Base-by-base conservation (phyloP, 2,113 vertebrate species). In the Phoxinus phoxinus region DNA sequence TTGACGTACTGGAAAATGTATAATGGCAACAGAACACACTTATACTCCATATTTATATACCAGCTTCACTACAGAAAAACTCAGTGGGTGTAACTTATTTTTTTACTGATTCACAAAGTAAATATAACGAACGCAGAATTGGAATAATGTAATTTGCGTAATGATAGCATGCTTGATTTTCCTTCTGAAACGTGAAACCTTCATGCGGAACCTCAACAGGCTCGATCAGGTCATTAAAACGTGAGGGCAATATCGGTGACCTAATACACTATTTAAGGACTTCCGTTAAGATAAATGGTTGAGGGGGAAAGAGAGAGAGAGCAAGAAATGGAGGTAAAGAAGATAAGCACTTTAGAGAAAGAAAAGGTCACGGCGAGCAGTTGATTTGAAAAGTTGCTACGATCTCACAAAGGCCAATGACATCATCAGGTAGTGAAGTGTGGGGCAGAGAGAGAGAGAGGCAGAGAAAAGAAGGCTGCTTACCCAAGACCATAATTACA, bases 401-500 rank as follows among this genome's bases (percentile, higher is more conserved):
- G 91, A 91, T 90, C 91, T 94, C 92, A 95, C 93, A 96, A 94
- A 93, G 92, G 93, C 92, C 93, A 94, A 96, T 96, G 95, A 96
- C 95, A 96, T 96, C 95, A 96, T 94, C 93, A 94, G 94, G 95
- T 96, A 95, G 97, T 96, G 95, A 95, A 96, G 95, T 93, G 95
- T 91, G 89, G 77, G 90, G 89, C 91, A 94, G n/a, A 84, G 58
- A 95, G 94, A 94, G n/a, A 84, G 58, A 95, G 94, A 93, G 94
- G 94, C 95, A 92, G 92, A 44, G 35, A 69, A 82, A 93, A 96
- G 95, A 85, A 91, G 95, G 91, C 91, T 94, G 94, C 96, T 97
- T 94, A 95, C 96, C 94, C 94, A 96, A 96, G 95, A 90, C 94
- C 95, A 94, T 97, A 97, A 97, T 97, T 96, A 97, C 96, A 96